Evolutionary conservation across 2,888 invertebrate genomes (phyloP).

Genomic region (Pyrocoelia pectoralis): DNA sequence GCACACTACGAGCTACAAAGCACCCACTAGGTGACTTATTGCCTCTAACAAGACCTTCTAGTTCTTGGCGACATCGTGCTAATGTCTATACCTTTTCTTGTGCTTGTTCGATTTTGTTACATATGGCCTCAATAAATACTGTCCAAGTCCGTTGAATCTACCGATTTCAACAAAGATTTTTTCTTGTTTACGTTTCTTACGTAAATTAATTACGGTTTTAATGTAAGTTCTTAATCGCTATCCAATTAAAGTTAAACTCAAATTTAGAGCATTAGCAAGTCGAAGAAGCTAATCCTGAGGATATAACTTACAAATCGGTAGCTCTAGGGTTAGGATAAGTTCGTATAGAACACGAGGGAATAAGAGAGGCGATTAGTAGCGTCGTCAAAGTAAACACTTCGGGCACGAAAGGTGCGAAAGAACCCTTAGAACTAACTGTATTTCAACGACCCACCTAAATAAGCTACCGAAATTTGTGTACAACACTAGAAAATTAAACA

Average conservation of each 20-base stretch:
- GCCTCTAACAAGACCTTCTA: slow-evolving; percentile 38
- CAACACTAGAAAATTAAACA: slow-evolving; percentile 26
- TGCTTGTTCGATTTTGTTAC: slow-evolving; percentile 17
- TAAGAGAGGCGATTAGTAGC: slow-evolving; percentile 30
- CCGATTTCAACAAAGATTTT: too few relatives aligned
- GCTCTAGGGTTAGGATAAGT: slow-evolving; percentile 24
- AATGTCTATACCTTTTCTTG: slow-evolving; percentile 31
- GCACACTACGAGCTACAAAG: slow-evolving; percentile 47
- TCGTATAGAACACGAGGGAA: slow-evolving; percentile 23
- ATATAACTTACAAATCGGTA: slow-evolving; percentile 31
- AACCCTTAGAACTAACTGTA: slow-evolving; percentile 30
- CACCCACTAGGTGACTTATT: slow-evolving; percentile 51
- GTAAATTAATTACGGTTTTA: background rate
- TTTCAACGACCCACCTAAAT: slow-evolving; percentile 29
- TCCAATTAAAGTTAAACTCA: slow-evolving; percentile 12
- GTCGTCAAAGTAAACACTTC: slow-evolving; percentile 33
- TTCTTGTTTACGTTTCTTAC: too few relatives aligned
- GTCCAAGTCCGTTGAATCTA: too few relatives aligned
- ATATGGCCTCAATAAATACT: background rate
- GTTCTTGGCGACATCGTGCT: slow-evolving; percentile 32
- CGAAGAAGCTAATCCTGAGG: slow-evolving; percentile 22
- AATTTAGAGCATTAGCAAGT: slow-evolving; percentile 18
- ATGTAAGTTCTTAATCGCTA: slow-evolving; percentile 1
- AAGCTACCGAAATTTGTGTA: slow-evolving; percentile 35
- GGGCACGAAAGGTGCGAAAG: slow-evolving; percentile 29